These are phyloP conservation scores for Pantherophis alleghaniensis DNA, from an alignment of 2,797 vertebrate species.

Conservation along the genomic window DNA sequence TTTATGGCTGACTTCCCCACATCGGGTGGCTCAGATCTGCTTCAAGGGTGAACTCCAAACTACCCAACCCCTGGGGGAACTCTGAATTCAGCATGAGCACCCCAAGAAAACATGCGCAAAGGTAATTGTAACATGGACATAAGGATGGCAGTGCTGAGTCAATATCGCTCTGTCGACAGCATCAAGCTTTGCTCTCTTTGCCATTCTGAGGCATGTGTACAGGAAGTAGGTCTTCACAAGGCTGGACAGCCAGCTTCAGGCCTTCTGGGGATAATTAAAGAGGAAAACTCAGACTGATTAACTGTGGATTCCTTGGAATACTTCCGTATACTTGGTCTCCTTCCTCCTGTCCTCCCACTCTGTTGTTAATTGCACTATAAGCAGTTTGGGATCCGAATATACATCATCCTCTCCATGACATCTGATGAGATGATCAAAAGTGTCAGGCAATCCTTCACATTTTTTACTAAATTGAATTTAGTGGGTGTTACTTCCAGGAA, in stretches of 20 bases:
- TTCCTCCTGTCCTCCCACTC: background rate
- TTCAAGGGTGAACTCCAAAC: conserved; percentile 2
- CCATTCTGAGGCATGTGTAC: background rate
- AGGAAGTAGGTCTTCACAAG: conserved; percentile 20
- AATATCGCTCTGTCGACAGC: background rate
- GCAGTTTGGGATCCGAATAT: background rate
- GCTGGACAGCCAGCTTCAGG: background rate
- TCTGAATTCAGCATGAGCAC: background rate
- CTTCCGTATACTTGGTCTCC: background rate
- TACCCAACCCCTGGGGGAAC: background rate
- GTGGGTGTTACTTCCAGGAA: background rate
- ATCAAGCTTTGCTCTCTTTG: background rate
- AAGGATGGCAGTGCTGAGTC: background rate
- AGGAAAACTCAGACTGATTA: conserved; percentile 24
- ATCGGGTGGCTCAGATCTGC: background rate
- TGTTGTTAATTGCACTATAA: background rate
- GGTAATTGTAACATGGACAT: background rate
- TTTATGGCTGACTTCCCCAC: background rate
- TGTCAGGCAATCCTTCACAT: background rate
- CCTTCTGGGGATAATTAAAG: conserved; percentile 23
- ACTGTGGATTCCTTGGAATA: conserved; percentile 20
- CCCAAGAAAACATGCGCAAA: background rate
- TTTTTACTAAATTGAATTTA: background rate
- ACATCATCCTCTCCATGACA: background rate
- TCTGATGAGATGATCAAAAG: background rate